Evolutionary conservation across 2,113 vertebrate genomes (phyloP), one percentile per base, ranked within the genome.

Genomic region (Charina bottae): DNA sequence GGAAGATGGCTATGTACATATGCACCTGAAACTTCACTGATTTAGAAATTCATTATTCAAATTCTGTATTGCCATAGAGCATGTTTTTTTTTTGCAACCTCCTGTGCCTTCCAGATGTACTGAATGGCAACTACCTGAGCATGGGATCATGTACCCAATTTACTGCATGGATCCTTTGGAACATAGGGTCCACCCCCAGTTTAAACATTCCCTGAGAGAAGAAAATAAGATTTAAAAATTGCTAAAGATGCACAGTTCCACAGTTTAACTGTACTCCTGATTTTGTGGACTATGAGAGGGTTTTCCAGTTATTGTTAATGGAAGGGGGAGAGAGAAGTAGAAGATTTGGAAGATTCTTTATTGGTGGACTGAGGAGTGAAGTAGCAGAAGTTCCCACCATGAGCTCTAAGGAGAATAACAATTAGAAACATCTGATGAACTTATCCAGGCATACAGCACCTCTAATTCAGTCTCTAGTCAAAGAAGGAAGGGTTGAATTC

Each of bases 381-480:
- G 72, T 78, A 15, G 72, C 7, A 37, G 37, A 78, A 15, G 17
- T 37, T 78, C 68, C 33, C 33, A 78, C 2, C 17, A 42, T 42
- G 19, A 78, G 72, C 33, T 78, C 72, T 78, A 19, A 37, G 33
- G 33, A 78, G 6, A 78, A 78, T 21, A 78, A 37, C n/a, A 33
- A 49, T 49, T 49, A 49, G 49, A 49, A 49, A 1, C n/a, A 42
- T 58, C 15, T 58, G 17, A 58, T 58, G 17, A 58, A 58, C 56
- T 58, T 58, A 58, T 6, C 17, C 19, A 42, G 72, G 37, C 33
- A 78, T 37, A 78, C 15, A 37, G 68, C n/a, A 37, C 17, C n/a
- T 94, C 96, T 91, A 94, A 49, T 89, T 92, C 78, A 6, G 93
- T 78, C 94, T 96, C 93, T 87, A 95, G n/a, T 91, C 0, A 89